These are phyloP conservation scores for Thamnophis elegans DNA, from an alignment of 2,797 vertebrate species.

Conservation along the genomic window DNA sequence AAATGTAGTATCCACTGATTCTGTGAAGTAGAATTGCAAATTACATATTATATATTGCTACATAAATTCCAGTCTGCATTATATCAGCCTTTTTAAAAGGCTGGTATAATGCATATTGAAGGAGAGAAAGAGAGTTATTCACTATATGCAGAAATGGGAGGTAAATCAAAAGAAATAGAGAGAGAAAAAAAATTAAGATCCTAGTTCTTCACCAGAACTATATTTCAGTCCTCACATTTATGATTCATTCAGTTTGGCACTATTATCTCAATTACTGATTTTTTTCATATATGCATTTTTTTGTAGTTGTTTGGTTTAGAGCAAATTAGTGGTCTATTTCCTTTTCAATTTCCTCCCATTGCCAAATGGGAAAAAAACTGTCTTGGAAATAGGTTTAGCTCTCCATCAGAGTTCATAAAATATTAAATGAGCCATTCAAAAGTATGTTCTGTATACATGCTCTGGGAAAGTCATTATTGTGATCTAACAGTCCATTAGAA, in stretches of 20 bases:
- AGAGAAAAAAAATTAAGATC: constrained; percentile 1
- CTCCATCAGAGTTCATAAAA: constrained; percentile 52
- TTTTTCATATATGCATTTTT: background rate
- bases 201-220: background rate
- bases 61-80: background rate
- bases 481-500: constrained; percentile 52
- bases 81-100: background rate
- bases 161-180: constrained; percentile 20
- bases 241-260: constrained; percentile 25
- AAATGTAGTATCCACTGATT: background rate
- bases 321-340: background rate
- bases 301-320: constrained; percentile 19
- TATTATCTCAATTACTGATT: constrained; percentile 24
- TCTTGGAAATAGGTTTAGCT: constrained; percentile 1
- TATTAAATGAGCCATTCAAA: constrained; percentile 53
- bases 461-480: constrained; percentile 45
- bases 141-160: constrained; percentile 17
- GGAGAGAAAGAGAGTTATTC: background rate
- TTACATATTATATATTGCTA: background rate
- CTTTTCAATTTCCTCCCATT: background rate
- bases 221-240: constrained; percentile 27
- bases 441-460: constrained; percentile 52
- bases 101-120: background rate
- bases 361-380: fast-evolving
- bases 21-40: background rate